A percentile compares a stretch with the other conserved stretches of the same genome.
Evolutionary conservation across 2,797 vertebrate genomes (phyloP).

Genomic region (Triplophysa yarkandensis): DNA sequence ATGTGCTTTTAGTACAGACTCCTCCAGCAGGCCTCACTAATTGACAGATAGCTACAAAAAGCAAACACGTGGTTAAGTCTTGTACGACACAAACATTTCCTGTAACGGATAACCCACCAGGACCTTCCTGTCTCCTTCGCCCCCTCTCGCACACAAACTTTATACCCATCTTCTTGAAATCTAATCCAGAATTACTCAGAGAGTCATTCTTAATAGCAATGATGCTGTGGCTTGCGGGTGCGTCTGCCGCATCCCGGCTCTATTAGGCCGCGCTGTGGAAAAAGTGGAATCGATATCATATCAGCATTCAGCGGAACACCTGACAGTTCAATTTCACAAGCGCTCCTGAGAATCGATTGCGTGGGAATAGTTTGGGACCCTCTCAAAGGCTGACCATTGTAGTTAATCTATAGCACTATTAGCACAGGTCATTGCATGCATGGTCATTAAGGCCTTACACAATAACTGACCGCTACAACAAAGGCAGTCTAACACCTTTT

Average conservation of each 20-base stretch:
- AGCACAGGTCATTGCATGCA: slow-evolving; percentile 62
- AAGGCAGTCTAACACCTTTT: slow-evolving; percentile 59
- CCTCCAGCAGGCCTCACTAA: slow-evolving; percentile 27
- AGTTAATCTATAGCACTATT: slow-evolving; percentile 73
- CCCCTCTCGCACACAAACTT: slow-evolving; percentile 8
- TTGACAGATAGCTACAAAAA: slow-evolving; percentile 45
- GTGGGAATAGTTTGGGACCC: slow-evolving; percentile 74
- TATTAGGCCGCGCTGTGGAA: slow-evolving; percentile 43
- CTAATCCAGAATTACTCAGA: slow-evolving; percentile 42
- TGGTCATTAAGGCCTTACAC: slow-evolving; percentile 68
- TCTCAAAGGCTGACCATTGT: slow-evolving; percentile 65
- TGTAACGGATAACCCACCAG: slow-evolving; percentile 19
- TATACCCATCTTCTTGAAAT: slow-evolving; percentile 39
- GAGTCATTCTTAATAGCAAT: slow-evolving; percentile 45
- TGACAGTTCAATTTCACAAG: slow-evolving; percentile 86
- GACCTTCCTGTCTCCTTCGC: slow-evolving; percentile 6
- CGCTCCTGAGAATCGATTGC: slow-evolving; percentile 77
- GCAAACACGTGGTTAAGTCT: slow-evolving; percentile 46
- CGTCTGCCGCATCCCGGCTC: slow-evolving; percentile 5
- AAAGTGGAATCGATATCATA: slow-evolving; percentile 82
- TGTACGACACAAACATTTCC: slow-evolving; percentile 37
- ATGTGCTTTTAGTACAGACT: slow-evolving; percentile 34
- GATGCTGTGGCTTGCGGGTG: slow-evolving; percentile 18
- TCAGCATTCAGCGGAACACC: slow-evolving; percentile 77
- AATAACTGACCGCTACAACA: slow-evolving; percentile 69